Evolutionary conservation across 37 sponge, comb jelly and placozoan genomes (phyloP), one percentile per base, ranked within the genome.

Genomic region (Beroe ovata): DNA sequence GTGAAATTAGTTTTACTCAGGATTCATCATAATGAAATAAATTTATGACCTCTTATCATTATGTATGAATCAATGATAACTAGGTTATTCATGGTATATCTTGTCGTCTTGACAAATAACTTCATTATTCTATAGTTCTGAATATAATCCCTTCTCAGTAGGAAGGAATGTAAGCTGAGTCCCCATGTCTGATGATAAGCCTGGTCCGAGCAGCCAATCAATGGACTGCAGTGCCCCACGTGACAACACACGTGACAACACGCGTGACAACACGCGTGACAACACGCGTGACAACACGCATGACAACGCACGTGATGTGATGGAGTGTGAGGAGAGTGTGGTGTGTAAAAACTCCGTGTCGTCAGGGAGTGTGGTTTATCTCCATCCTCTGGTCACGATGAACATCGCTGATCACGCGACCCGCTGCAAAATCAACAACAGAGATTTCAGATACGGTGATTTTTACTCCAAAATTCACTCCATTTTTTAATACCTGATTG

Each of bases 401-500:
- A 77, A 42, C 84, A 77, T 77, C 4, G 84, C 84, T 40, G 84
- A 77, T 40, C 84, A 77, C 33, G 47, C 84, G 4, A 77, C 84
- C 54, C 3, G 84, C 11, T 77, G 38, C 84, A 77, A 77, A 54
- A 77, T 77, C 54, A 77, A 41, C 54, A 77, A 77, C 84, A 39
- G 11, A 11, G 84, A 77, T 26, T 36, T 36, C 38, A 33, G 33
- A 16, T 77, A 77, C 54, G 84, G 84, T 77, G 11, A 11, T n/a
- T n/a, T n/a, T n/a, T n/a, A n/a, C n/a, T n/a, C n/a, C n/a, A n/a
- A n/a, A n/a, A n/a, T n/a, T n/a, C n/a, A n/a, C n/a, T n/a, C n/a
- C n/a, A n/a, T n/a, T n/a, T n/a, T n/a, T n/a, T n/a, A n/a, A n/a
- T n/a, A n/a, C n/a, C n/a, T n/a, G n/a, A n/a, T n/a, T n/a, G n/a